Base-by-base conservation (phyloP, 2,888 invertebrate genomes). In the Cecidostiba fungosa region DNA sequence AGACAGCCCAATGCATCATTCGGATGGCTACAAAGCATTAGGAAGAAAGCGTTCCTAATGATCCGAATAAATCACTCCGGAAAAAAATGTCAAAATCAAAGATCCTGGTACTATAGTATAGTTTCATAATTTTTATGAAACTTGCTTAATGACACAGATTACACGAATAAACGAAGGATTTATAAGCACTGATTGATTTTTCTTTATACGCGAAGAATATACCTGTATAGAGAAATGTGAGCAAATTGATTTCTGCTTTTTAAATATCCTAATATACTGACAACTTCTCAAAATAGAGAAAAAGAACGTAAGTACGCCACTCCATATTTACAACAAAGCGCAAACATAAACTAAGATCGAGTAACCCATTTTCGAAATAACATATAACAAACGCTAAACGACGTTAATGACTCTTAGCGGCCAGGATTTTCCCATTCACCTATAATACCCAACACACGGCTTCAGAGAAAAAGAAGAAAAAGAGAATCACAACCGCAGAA, bases 21-120 rank as follows among this genome's bases (percentile, higher is more conserved):
- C 39, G 29, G 32, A 82, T 19, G 54, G 23, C 23, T 29, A 47
- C 29, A 73, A 66, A 77, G 16, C 39, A 69, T 76, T 82, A 70
- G 36, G 70, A 82, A 66, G 70, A 82, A 82, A 77, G 77, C 77
- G 77, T 82, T 19, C 19, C 70, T 82, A 82, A 70, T 82, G 26
- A 69, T 47, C 29, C n/a, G 26, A 50, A 82, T 66, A 82, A 76
- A 76, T 82, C 82, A 43, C 23, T 72, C 8, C 14, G 23, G n/a
- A 79, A 79, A 59, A 78, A 26, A 39, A 26, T 73, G 14, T 39
- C 26, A n/a, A 39, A 23, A 12, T 43, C 23, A 23, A 43, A 73
- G 32, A 59, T 23, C 10, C 8, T 59, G 12, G 23, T 59, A 23
- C 8, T 8, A 8, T 8, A 23, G 23, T 8, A 8, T 8, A 59